Evolutionary conservation across 2,888 invertebrate species (phyloP).

Genomic region (Epinotia demarniana): DNA sequence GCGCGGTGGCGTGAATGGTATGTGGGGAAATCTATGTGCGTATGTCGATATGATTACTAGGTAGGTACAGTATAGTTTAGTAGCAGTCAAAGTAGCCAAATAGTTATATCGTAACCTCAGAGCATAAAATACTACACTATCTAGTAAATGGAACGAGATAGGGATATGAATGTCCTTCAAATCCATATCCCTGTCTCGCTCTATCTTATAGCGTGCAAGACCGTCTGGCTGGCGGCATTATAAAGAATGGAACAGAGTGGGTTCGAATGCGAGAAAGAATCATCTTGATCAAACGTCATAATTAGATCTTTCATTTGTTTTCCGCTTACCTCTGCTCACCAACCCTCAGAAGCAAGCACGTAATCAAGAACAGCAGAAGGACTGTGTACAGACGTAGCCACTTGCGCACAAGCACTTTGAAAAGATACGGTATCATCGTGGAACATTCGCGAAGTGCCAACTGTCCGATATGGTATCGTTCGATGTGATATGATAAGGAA

Average conservation of each 20-base stretch:
- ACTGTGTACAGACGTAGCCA: conserved; percentile 60
- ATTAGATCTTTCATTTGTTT: background rate
- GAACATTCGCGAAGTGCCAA: conserved; percentile 61
- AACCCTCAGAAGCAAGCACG: conserved; percentile 51
- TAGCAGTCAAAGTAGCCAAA: too few species aligned
- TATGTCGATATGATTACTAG: too few species aligned
- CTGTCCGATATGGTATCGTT: conserved; percentile 41
- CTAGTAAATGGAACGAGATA: too few species aligned
- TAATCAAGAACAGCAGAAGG: conserved; percentile 54
- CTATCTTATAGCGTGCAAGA: too few species aligned
- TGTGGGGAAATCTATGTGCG: background rate
- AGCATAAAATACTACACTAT: too few species aligned
- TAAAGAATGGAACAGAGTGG: background rate
- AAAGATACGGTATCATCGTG: conserved; percentile 59
- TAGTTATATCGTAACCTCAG: too few species aligned
- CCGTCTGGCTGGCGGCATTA: background rate
- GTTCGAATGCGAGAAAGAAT: too few species aligned
- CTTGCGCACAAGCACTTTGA: conserved; percentile 58
- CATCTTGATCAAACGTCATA: background rate
- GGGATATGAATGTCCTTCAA: too few species aligned
- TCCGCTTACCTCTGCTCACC: conserved; percentile 57
- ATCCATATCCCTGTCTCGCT: too few species aligned
- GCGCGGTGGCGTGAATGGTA: background rate
- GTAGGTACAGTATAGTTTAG: too few species aligned
- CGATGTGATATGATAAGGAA: conserved; percentile 29